Conservation (phyloP, 2,888 invertebrate genomes). For the Ophion obscuratus region DNA sequence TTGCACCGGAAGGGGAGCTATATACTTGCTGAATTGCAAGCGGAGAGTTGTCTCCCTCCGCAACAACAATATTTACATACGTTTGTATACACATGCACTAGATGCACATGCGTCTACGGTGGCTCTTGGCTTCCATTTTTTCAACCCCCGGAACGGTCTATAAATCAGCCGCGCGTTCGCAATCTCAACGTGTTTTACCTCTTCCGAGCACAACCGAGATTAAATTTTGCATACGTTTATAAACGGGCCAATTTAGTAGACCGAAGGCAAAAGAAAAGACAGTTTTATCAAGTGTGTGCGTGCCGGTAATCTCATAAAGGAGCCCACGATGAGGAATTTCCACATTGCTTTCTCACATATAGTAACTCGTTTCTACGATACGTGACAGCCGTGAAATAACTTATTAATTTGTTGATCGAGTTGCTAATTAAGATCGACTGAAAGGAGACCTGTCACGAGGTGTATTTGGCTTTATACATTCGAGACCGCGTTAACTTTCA, state of each 20-base stretch:
- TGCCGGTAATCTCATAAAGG: neutral
- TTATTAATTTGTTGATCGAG: too few species aligned
- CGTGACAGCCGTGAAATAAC: neutral
- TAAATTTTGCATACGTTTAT: slow-evolving; percentile 38
- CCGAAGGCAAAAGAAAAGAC: neutral
- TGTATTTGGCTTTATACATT: too few species aligned
- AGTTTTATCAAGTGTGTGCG: neutral
- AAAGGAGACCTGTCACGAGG: too few species aligned
- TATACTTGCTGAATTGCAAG: neutral
- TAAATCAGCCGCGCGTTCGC: slow-evolving; percentile 28
- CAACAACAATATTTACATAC: slow-evolving; percentile 32
- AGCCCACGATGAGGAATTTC: neutral
- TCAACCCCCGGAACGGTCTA: slow-evolving; percentile 1
- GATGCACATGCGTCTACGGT: neutral
- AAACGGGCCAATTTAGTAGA: neutral
- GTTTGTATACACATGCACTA: neutral
- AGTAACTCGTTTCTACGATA: neutral
- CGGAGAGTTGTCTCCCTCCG: neutral
- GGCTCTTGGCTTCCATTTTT: slow-evolving; percentile 14
- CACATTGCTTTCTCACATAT: neutral
- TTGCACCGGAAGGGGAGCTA: neutral
- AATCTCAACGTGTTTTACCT: slow-evolving; percentile 12
- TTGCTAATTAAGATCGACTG: too few species aligned
- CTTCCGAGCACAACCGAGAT: slow-evolving; percentile 5
- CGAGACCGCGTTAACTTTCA: neutral